These are phyloP conservation scores for Scaptomyza reducta DNA, from an alignment of 2,888 invertebrate genomes.

Conservation along the genomic window DNA sequence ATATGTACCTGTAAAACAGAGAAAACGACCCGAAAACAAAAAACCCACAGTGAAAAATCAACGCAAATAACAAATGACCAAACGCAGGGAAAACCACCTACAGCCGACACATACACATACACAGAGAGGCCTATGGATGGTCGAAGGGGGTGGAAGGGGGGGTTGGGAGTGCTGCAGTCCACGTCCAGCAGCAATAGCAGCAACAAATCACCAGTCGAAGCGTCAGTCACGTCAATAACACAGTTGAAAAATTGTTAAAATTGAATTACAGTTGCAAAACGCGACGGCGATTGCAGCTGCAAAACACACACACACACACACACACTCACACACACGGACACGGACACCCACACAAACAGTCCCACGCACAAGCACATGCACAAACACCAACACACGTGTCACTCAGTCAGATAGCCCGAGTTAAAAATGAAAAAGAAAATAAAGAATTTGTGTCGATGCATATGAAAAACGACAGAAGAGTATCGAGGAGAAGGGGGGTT, in stretches of 20 bases:
- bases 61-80: constrained; percentile 75
- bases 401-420: constrained; percentile 30
- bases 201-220: constrained; percentile 80
- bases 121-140: constrained; percentile 22
- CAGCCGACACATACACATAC: constrained; percentile 18
- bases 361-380: neutral
- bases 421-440: constrained; percentile 5
- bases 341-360: constrained; percentile 16
- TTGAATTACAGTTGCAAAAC: constrained; percentile 81
- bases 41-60: constrained; percentile 48
- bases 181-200: constrained; percentile 31
- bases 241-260: constrained; percentile 83
- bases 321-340: neutral
- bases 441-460: constrained; percentile 53
- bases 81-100: constrained; percentile 30
- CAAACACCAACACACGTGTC: constrained; percentile 27
- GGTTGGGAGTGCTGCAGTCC: neutral
- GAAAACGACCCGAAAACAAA: constrained; percentile 28
- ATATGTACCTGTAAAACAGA: constrained; percentile 16
- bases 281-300: constrained; percentile 64
- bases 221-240: constrained; percentile 82
- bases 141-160: too few species aligned
- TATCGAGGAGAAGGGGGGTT: neutral
- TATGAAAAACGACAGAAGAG: constrained; percentile 62
- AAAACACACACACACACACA: constrained; percentile 28